Base-by-base conservation (phyloP, 2,797 vertebrate genomes). In the Phrynocephalus forsythii region DNA sequence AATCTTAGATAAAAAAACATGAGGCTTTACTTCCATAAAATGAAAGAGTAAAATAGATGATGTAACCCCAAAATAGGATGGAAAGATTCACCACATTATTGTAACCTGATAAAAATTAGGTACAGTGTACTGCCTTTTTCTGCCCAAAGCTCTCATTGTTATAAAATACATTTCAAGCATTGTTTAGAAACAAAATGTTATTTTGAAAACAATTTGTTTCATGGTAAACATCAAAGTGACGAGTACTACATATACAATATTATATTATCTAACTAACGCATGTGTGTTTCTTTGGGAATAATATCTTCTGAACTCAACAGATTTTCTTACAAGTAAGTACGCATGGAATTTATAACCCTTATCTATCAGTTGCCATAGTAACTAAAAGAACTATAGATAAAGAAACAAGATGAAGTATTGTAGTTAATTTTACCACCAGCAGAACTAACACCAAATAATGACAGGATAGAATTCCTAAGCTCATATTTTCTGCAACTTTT, bases 381-480 rank as follows among this genome's bases (percentile, higher is more conserved):
- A 95, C 93, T 88, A 87, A 92, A 92, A 83, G 93, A 91, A 71
- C 85, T 94, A 91, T 88, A 93, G 92, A 95, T 94, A 91, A 91
- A 82, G 90, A 85, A 93, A 90, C 87, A 87, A 68, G 72, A 92
- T 76, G 86, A 92, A 93, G 77, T 83, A 94, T 93, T 94, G 91
- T 90, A 92, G 86, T 81, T 94, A 92, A 92, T 92, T 78, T 84
- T 88, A 91, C 77, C 1, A 9, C 84, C 73, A 28, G 33, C 82
- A 73, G 87, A 73, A 79, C 30, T 80, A 81, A 24, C 88, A 88
- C 38, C 24, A 48, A 38, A 20, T 44, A 78, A 84, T 30, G 18
- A 38, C 80, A 1, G 0, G 90, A 90, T 90, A 82, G 4, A 48
- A 20, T 80, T 85, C 38, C 66, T 77, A 71, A 30, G 22, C 63